Conservation (phyloP, 2,113 vertebrate genomes). For the Elanus axillaris region DNA sequence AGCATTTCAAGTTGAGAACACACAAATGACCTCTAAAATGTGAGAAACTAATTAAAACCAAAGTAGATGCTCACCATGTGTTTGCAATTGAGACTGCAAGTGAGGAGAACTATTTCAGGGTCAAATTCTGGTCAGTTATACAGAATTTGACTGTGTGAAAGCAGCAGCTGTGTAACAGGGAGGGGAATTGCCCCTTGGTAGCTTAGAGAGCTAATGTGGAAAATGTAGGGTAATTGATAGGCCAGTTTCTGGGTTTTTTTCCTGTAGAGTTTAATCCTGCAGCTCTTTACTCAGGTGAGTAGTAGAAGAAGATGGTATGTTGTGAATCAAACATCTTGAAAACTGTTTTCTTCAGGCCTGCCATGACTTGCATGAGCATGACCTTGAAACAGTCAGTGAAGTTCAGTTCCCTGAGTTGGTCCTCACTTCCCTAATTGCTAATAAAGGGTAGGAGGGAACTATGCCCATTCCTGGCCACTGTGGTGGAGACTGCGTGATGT, state of each 20-base stretch:
- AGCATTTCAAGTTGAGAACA: neutral
- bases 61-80: neutral
- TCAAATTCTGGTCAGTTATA: neutral
- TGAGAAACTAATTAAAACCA: slow-evolving; percentile 23
- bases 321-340: neutral
- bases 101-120: neutral
- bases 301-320: neutral
- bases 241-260: neutral
- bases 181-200: neutral
- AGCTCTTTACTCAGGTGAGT: neutral
- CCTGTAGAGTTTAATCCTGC: neutral
- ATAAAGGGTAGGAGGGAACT: neutral
- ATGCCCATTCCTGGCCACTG: neutral
- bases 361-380: neutral
- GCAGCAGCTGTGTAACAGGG: neutral
- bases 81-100: neutral
- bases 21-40: neutral
- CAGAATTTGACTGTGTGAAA: neutral
- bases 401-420: neutral
- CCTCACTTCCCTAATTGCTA: neutral
- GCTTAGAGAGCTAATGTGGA: neutral
- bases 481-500: neutral
- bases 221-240: neutral
- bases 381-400: neutral
- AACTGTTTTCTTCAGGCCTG: neutral